Base-by-base conservation (phyloP, 2,797 vertebrate species). In the Darevskia mixta region DNA sequence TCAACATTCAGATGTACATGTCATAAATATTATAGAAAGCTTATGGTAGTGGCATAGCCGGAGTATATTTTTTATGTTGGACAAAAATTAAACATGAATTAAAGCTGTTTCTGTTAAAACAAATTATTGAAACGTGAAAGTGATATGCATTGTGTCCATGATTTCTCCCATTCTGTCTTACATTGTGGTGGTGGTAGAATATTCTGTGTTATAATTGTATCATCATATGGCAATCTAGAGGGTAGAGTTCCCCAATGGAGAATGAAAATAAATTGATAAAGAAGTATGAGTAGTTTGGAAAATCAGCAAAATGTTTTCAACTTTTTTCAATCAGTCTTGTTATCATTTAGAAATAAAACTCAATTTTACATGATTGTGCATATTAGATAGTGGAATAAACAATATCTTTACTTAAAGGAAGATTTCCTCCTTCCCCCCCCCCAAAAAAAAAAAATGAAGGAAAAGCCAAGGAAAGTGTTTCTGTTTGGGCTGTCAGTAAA, bases 1-100 rank as follows among this genome's bases (percentile, higher is more conserved):
- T 88, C 78, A 88, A 87, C 92, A 69, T 15, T 82, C 85, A 84
- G 49, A 79, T 93, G n/a, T 72, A 20, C 23, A 82, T 86, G 32
- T 81, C 71, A 61, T 89, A 94, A 91, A 41, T 18, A 77, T 41
- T 87, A 49, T 49, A 85, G 55, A 82, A 25, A 0, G 0, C 38
- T 87, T 32, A 9, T 15, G 32, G 79, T 18, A 1, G 43, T 32
- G 77, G 79, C 43, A 43, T 81, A 1, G 38, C 89, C 83, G 11
- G 38, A 84, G 20, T 84, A 25, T 45, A 89, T 82, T 76, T 69
- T 69, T 27, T 86, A 80, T 49, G 1, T 85, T 77, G 38, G 90
- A 69, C 61, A 64, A 64, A 23, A 64, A 64, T 18, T 20, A 27
- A 73, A 17, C 27, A 41, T 38, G 1, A 92, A 79, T 87, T 87